Evolutionary conservation across 2,113 vertebrate species (phyloP), one percentile per base, ranked within the genome.

Genomic region (Bubalus kerabau): DNA sequence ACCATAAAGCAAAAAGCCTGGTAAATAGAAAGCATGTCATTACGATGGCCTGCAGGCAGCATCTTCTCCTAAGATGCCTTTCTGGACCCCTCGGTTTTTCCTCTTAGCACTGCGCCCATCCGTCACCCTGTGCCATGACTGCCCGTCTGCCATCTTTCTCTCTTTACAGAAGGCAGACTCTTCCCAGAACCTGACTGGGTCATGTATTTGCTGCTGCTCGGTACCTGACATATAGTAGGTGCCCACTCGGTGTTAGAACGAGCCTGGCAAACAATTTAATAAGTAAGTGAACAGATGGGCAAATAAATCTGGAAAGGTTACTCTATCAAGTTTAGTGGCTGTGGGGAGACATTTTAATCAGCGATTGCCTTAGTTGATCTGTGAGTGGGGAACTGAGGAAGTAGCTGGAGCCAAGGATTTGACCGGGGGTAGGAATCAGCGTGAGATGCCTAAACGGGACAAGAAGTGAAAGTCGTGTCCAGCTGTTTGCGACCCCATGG

Each of bases 21-120:
- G 16, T 0, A 5, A 71, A 10, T 23, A 60, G 48, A 85, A 57
- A 76, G 50, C 14, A 0, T 46, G 36, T 64, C 11, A 10, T n/a
- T 8, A 2, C 0, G 15, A 4, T 56, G 86, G 46, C 17, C 78
- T n/a, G n/a, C 11, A 23, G 40, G 40, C 16, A 14, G 40, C 1
- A 2, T 6, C 46, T 17, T 3, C 0, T 32, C 30, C 5, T 5
- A 6, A 52, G 48, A 50, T 5, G n/a, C 24, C 50, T 46, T 59
- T 24, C 36, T 26, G 32, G 43, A 26, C 23, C 6, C 1, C 57
- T 17, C 1, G 1, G 3, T 15, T 36, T 85, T 15, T 28, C 6
- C 0, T 1, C 30, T 19, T 13, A 1, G 19, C 26, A 1, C 21
- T 6, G 5, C 8, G 16, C 28, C 32, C 15, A 3, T 16, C 32